phyloP scores from a whole-genome alignment of 2,113 vertebrate species.

The Zapornia atra region DNA sequence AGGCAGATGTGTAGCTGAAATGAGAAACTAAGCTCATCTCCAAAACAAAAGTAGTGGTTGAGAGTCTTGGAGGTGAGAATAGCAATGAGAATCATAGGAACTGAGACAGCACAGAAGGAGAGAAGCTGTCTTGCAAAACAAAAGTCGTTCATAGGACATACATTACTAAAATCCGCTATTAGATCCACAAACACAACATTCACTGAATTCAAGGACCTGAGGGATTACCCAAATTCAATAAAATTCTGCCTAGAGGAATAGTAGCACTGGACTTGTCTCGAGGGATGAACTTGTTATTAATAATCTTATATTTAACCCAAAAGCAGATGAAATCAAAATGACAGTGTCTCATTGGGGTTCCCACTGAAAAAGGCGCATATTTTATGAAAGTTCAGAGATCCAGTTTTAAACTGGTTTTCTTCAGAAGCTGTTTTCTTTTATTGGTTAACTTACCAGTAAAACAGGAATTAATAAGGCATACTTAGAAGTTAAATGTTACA shows the following conservation, averaged over 20 bases:
- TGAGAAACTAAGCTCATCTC: background rate
- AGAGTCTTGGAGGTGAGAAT: background rate
- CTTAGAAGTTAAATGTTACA: background rate
- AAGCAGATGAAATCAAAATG: background rate
- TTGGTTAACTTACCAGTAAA: background rate
- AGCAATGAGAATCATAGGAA: background rate
- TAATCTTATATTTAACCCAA: background rate
- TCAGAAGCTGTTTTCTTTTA: background rate
- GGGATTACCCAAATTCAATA: background rate
- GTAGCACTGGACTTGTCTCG: background rate
- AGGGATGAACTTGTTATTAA: background rate
- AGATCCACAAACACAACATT: background rate
- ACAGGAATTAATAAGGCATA: background rate
- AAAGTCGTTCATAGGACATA: background rate
- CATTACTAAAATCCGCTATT: background rate
- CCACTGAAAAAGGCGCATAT: background rate
- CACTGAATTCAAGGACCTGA: background rate
- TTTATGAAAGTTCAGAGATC: background rate
- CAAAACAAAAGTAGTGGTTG: background rate
- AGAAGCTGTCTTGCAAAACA: background rate
- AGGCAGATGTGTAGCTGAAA: background rate
- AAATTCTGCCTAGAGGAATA: background rate
- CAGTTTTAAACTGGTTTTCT: background rate
- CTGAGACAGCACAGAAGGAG: background rate
- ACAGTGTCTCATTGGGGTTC: background rate